Base-by-base conservation (phyloP, 2,888 invertebrate genomes). In the Drosophila flavopinicola region DNA sequence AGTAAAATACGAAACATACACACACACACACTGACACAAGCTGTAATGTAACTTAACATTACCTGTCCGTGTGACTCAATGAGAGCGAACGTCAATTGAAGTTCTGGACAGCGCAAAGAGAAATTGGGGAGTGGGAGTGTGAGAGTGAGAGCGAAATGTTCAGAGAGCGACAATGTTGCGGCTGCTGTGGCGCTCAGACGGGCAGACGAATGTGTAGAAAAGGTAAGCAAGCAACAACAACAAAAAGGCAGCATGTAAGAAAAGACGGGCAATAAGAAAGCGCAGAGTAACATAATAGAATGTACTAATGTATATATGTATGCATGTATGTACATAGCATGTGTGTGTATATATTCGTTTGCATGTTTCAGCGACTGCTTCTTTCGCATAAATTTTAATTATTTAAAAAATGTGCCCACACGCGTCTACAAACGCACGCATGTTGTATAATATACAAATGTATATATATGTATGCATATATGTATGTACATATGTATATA, bases 331-430 rank as follows among this genome's bases (percentile, higher is more conserved):
- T 47, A 13, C 54, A 29, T 20, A 6, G 6, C 44, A 17, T 27
- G 17, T 35, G 17, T 25, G 17, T n/a, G 17, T 27, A 20, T 6
- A 11, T 38, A 13, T 58, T 24, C 23, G 24, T 35, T 48, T 53
- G 47, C 41, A 13, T 60, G 15, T 44, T 48, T 48, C 29, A 24
- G 44, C 25, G 47, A 41, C 58, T 53, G 33, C 49, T 66, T 56
- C 52, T 54, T 68, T 60, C 52, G 65, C 75, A 80, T 84, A 74
- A 60, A 72, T 86, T 76, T 72, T 44, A 71, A 78, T 69, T 76
- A 76, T 66, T 76, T 67, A 39, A 59, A 64, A 69, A 72, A 78
- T 53, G 41, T 60, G 52, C 59, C 65, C 72, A 58, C 67, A 57
- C 44, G 54, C 56, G 10, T 30, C 29, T 24, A 63, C 11, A 20